These are phyloP conservation scores for Philantomba maxwellii DNA, from an alignment of 2,113 vertebrate species.

Conservation along the genomic window DNA sequence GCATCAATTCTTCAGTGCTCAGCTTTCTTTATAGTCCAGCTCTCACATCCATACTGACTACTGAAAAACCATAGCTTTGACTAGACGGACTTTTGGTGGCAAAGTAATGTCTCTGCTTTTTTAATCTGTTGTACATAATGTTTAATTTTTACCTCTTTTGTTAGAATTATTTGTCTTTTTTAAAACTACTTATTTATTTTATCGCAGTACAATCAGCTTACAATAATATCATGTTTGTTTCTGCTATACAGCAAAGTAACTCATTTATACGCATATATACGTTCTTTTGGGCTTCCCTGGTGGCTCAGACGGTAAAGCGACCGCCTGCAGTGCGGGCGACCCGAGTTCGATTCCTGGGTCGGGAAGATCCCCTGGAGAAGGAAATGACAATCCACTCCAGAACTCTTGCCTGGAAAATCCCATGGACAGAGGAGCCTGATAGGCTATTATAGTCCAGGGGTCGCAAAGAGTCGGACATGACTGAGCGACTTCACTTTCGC, in stretches of 20 bases:
- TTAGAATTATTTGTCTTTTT: not conserved
- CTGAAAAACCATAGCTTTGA: not conserved
- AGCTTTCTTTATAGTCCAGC: not conserved
- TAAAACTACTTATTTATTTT: not conserved
- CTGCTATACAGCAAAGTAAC: not conserved
- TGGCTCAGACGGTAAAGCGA: no score
- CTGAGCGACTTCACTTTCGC: no score
- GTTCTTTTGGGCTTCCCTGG: not conserved
- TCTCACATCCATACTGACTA: not conserved
- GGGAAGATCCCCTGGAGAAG: no score
- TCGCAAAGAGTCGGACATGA: no score
- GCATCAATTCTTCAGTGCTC: fast-evolving
- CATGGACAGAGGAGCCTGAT: no score
- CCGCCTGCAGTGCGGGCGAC: no score
- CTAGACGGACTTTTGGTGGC: not conserved
- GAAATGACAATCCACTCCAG: no score
- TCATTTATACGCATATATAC: not conserved
- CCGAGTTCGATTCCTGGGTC: no score
- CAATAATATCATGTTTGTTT: not conserved
- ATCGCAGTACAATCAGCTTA: not conserved
- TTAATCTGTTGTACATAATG: not conserved
- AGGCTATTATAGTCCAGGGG: no score
- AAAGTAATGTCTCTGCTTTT: not conserved
- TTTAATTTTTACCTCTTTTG: not conserved
- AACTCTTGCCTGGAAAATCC: no score